Base-by-base conservation (phyloP, 2,797 vertebrate species). In the Myripristis murdjan region DNA sequence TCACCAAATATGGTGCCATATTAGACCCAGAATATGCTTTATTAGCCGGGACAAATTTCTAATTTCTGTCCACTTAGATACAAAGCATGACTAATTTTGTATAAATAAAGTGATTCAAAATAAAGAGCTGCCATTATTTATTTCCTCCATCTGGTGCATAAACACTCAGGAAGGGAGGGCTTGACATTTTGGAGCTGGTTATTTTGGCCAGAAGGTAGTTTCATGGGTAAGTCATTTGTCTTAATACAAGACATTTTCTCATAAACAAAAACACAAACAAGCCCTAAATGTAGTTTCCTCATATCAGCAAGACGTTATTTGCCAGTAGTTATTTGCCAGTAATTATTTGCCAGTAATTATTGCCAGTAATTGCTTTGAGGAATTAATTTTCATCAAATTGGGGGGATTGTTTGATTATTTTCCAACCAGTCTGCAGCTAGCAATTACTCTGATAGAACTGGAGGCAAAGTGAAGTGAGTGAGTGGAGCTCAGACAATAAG, bases 401-500 rank as follows among this genome's bases (percentile, higher is more conserved):
- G 20, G 26, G 52, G 10, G 53, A 26, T 39, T 12, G 28, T 37
- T 57, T 61, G 2, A 16, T 61, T 55, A 28, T 10, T 6, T 39
- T 41, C 43, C 66, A 33, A n/a, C 37, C 12, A 4, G 11, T 16
- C 16, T 33, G 1, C 3, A 11, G 6, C 41, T 4, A n/a, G 31
- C 0, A 4, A 68, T 70, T 39, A 22, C 35, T 41, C n/a, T 18
- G 9, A 39, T 3, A n/a, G n/a, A 12, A 20, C 41, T 26, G 1
- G 22, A 31, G 35, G 41, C 7, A 20, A 54, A 55, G 15, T 31
- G 24, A 31, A 63, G 51, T 60, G 57, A 77, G 49, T n/a, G 35
- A 75, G 68, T 53, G 22, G 48, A 37, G 68, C 51, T 22, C 48
- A 37, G 2, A 55, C 71, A 73, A 52, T 69, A 69, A 77, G 66